phyloP scores from a whole-genome alignment of 2,888 invertebrate genomes.

The Neoaliturus tenellus region DNA sequence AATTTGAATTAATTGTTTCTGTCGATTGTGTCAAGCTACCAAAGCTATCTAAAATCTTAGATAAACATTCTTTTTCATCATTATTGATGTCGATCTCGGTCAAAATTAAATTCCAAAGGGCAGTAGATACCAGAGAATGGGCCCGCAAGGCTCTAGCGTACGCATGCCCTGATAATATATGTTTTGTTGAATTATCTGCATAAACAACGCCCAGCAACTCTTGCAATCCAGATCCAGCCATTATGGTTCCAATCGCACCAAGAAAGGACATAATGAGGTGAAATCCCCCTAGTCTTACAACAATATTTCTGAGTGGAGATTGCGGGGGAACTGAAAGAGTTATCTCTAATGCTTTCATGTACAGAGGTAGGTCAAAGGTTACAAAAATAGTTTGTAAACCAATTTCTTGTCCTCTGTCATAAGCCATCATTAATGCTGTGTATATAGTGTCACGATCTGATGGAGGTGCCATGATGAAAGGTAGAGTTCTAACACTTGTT shows the following conservation, averaged over 20 bases:
- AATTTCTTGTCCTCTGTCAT: too few species aligned
- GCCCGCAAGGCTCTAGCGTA: neutral
- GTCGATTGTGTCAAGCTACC: neutral
- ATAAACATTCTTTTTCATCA: neutral
- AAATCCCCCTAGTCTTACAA: slow-evolving; percentile 69
- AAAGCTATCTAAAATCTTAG: neutral
- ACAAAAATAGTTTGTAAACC: slow-evolving; percentile 60
- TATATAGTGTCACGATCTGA: neutral
- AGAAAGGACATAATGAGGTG: slow-evolving; percentile 70
- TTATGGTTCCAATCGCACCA: slow-evolving; percentile 69
- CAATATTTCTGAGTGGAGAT: slow-evolving; percentile 37
- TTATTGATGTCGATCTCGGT: neutral
- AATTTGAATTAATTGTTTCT: neutral
- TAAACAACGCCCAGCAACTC: slow-evolving; percentile 68
- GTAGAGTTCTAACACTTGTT: too few species aligned
- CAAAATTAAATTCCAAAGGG: neutral
- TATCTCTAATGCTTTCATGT: slow-evolving; percentile 61
- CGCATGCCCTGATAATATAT: neutral
- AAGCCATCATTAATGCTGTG: neutral
- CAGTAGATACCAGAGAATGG: neutral
- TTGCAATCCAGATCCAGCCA: slow-evolving; percentile 70
- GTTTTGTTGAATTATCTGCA: slow-evolving; percentile 60
- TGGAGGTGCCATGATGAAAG: too few species aligned
- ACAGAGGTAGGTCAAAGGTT: slow-evolving; percentile 70
- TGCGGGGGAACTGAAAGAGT: slow-evolving; percentile 50